Evolutionary conservation across 2,797 vertebrate genomes (phyloP).

Genomic region (Lycodopsis pacificus): DNA sequence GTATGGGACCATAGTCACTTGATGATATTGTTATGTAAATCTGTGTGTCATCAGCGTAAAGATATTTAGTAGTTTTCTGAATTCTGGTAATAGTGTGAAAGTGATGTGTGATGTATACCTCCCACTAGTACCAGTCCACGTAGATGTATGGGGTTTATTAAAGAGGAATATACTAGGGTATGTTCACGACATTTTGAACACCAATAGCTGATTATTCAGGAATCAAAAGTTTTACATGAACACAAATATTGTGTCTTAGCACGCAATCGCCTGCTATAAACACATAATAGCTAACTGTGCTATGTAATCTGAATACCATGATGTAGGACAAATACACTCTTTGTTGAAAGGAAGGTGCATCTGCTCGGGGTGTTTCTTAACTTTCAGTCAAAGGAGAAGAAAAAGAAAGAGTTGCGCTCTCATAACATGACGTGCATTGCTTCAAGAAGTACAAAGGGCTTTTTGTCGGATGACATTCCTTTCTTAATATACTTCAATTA

Average conservation of each 20-base stretch:
- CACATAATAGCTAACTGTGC: background rate
- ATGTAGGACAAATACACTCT: background rate
- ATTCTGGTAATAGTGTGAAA: too few relatives aligned
- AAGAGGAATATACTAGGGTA: background rate
- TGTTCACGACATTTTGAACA: background rate
- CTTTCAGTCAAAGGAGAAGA: background rate
- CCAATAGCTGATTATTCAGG: background rate
- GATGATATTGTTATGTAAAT: background rate
- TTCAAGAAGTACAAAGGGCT: conserved; percentile 66
- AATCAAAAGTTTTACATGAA: background rate
- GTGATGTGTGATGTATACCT: too few relatives aligned
- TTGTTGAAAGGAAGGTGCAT: background rate
- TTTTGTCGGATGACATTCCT: conserved; percentile 74
- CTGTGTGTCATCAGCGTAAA: background rate
- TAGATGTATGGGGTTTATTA: background rate
- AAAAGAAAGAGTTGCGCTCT: conserved; percentile 18
- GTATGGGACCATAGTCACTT: background rate
- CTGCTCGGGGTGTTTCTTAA: background rate
- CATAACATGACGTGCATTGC: conserved; percentile 42
- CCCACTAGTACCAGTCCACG: background rate
- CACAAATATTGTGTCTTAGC: background rate
- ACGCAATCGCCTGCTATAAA: background rate
- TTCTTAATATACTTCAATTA: conserved; percentile 76
- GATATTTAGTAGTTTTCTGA: background rate
- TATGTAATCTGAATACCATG: background rate